A percentile compares a stretch with the other conserved stretches of the same genome.
phyloP scores from a whole-genome alignment of 2,797 vertebrate genomes.

The Bradypus variegatus region DNA sequence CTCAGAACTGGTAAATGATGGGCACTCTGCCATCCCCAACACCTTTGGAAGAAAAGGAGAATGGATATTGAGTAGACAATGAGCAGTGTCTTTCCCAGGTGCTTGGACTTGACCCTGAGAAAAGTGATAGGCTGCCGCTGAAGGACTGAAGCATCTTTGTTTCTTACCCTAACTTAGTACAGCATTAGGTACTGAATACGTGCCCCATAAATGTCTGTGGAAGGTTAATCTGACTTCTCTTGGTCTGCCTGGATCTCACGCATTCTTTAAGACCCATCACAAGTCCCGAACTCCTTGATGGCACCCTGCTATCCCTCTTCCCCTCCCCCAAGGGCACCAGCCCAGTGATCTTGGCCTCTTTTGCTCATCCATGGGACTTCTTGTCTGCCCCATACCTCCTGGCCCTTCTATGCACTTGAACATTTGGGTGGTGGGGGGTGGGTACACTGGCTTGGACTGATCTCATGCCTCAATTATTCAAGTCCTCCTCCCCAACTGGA shows the following conservation, averaged over 20 bases:
- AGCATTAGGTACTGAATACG: no score
- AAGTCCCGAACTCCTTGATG: neutral
- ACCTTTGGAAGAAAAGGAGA: neutral
- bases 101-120: neutral
- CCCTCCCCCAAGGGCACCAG: rapidly evolving
- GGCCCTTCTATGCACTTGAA: neutral
- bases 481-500: neutral
- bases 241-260: neutral
- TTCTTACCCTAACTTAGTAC: neutral
- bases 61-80: neutral
- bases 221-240: neutral
- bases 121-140: neutral
- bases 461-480: neutral
- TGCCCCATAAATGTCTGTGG: neutral
- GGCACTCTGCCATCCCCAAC: neutral
- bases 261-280: neutral
- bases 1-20: neutral
- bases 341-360: neutral
- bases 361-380: rapidly evolving
- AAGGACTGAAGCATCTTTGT: neutral
- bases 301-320: neutral
- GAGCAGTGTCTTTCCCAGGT: neutral
- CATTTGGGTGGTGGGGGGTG: no score
- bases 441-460: neutral
- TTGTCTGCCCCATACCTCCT: neutral